A percentile compares a stretch with the other conserved stretches of the same genome.
Evolutionary conservation across 2,888 invertebrate genomes (phyloP).

Genomic region (Beris chalybata): DNA sequence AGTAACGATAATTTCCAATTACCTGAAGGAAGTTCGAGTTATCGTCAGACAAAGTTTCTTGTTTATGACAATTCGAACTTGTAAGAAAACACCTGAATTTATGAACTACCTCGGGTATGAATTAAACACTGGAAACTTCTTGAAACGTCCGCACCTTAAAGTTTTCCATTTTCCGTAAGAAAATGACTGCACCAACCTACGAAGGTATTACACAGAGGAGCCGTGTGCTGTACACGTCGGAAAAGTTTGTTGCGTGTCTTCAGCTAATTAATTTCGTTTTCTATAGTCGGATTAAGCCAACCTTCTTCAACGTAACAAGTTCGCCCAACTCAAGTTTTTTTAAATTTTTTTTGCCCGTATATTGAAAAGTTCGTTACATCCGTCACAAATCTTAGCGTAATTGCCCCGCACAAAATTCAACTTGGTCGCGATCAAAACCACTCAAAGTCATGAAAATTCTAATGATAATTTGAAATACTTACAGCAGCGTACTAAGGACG

Average conservation of each 20-base stretch:
- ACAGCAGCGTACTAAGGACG: constrained; percentile 6
- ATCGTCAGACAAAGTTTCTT: too few species aligned
- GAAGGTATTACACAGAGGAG: too few species aligned
- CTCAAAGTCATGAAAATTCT: constrained; percentile 1
- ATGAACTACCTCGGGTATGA: too few species aligned
- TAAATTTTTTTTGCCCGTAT: background rate
- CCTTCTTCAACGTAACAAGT: constrained; percentile 22
- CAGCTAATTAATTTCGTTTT: constrained; percentile 29
- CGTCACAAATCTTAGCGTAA: background rate
- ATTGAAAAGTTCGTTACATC: background rate
- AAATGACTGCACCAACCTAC: too few species aligned
- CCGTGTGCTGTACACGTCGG: background rate
- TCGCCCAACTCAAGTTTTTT: background rate
- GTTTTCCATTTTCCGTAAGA: too few species aligned
- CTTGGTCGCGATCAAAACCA: too few species aligned
- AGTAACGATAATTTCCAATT: too few species aligned
- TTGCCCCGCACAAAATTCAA: background rate
- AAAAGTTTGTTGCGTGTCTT: constrained; percentile 30
- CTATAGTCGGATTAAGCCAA: constrained; percentile 26
- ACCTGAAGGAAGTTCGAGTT: too few species aligned
- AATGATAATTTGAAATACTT: constrained; percentile 23
- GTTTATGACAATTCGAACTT: too few species aligned
- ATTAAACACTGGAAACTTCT: too few species aligned
- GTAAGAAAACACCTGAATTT: too few species aligned
- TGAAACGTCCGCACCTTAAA: too few species aligned